phyloP scores from a whole-genome alignment of 2,113 vertebrate genomes.

The Archocentrus centrarchus region DNA sequence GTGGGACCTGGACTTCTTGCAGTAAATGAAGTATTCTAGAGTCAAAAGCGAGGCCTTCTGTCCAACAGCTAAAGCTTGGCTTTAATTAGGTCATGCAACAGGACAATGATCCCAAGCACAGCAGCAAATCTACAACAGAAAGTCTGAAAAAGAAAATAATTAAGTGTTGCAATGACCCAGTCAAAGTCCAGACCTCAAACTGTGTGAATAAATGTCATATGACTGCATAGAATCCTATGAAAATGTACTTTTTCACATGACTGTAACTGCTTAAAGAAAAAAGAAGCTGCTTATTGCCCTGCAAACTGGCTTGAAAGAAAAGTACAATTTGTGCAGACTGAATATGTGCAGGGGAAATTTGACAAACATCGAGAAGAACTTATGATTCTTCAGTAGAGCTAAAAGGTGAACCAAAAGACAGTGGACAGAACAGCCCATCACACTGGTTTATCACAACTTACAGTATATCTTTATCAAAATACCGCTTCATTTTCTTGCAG shows the following conservation, averaged over 20 bases:
- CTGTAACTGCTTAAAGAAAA: background rate
- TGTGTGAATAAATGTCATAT: background rate
- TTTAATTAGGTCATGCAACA: background rate
- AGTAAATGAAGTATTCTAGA: background rate
- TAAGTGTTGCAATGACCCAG: background rate
- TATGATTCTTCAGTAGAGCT: slow-evolving; percentile 4
- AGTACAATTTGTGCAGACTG: background rate
- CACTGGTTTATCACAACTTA: slow-evolving; percentile 9
- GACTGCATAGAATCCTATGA: background rate
- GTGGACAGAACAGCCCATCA: background rate
- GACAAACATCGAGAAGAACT: background rate
- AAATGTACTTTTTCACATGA: background rate
- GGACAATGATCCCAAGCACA: background rate
- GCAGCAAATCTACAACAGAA: background rate
- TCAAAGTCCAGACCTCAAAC: background rate
- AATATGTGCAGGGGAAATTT: background rate
- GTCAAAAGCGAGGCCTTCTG: background rate
- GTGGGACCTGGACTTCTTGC: background rate
- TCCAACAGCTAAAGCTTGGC: background rate
- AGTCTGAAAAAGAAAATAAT: background rate
- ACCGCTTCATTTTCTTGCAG: background rate
- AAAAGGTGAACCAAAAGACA: slow-evolving; percentile 16
- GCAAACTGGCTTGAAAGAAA: background rate
- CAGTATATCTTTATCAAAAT: slow-evolving; percentile 18
- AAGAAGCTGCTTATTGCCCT: background rate